Percentiles rank a stretch among this genome's conserved stretches.
phyloP scores from a whole-genome alignment of 2,888 invertebrate species.

The Philereme transversata region DNA sequence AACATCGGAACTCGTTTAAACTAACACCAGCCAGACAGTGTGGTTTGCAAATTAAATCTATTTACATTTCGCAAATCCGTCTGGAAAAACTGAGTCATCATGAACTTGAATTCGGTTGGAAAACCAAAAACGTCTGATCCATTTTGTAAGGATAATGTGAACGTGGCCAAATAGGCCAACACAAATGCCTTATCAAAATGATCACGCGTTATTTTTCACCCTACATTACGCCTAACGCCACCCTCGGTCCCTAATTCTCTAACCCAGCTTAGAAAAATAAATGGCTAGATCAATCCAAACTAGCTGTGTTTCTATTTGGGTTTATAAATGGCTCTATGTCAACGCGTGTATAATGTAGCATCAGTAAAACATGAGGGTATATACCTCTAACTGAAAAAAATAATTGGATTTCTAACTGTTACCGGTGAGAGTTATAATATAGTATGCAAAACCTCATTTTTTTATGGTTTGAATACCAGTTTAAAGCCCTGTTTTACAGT shows the following conservation, averaged over 20 bases:
- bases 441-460: neutral
- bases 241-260: conserved; percentile 26
- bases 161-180: conserved; percentile 37
- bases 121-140: conserved; percentile 19
- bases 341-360: neutral
- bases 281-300: conserved; percentile 24
- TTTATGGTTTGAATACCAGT: conserved; percentile 2
- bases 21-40: conserved; percentile 29
- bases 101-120: conserved; percentile 26
- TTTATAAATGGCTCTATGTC: neutral
- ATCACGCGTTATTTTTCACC: conserved; percentile 41
- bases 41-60: conserved; percentile 36
- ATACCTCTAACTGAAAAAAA: neutral
- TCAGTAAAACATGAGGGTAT: neutral
- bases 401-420: neutral
- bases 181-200: conserved; percentile 41
- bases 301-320: conserved; percentile 9
- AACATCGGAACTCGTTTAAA: conserved; percentile 26
- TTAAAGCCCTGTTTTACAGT: conserved; percentile 8
- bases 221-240: conserved; percentile 37
- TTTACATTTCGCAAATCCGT: conserved; percentile 33
- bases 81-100: conserved; percentile 36
- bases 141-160: conserved; percentile 38
- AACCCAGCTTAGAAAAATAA: conserved; percentile 12
- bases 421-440: neutral